Base-by-base conservation (phyloP, 2,113 vertebrate species). In the Dasyornis broadbenti region DNA sequence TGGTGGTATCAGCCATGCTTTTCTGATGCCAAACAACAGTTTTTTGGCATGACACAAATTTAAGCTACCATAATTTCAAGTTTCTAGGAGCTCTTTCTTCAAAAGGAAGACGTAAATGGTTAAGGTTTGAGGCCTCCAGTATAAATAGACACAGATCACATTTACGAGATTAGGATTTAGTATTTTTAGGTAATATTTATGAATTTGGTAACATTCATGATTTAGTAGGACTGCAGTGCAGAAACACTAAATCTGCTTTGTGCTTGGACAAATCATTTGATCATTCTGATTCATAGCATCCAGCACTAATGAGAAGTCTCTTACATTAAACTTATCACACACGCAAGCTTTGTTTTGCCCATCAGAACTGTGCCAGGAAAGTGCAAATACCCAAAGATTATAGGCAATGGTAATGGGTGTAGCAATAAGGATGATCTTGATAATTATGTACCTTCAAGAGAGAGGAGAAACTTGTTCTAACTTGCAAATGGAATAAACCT, bases 401-500 rank as follows among this genome's bases (percentile, higher is more conserved):
- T 18, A 92, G 89, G 89, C 94, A 89, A 66, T 53, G 60, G 89
- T 90, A 95, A 68, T 14, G 60, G 66, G 75, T 90, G 92, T 89
- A 95, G 96, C 95, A 94, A 65, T 90, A 50, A 94, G 91, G 81
- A 85, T 76, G 66, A 92, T 94, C 82, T 88, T 94, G 85, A 84
- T 96, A 96, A 93, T 92, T 86, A 89, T 4, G 69, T 93, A 80
- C 78, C 70, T 92, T 90, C 69, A 87, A 91, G 70, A 95, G 77
- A 93, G 82, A 69, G 61, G 49, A 94, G 87, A 92, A 92, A 89
- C 96, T 93, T 96, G 96, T 94, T 95, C 91, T 89, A 87, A 96
- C 95, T 97, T 95, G 97, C 82, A 92, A 92, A 83, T 92, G 69
- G 91, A 86, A 94, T 54, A 96, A 97, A 91, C 93, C 77, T 91